Conservation (phyloP, 2,888 invertebrate genomes). For the Pteria penguin region DNA sequence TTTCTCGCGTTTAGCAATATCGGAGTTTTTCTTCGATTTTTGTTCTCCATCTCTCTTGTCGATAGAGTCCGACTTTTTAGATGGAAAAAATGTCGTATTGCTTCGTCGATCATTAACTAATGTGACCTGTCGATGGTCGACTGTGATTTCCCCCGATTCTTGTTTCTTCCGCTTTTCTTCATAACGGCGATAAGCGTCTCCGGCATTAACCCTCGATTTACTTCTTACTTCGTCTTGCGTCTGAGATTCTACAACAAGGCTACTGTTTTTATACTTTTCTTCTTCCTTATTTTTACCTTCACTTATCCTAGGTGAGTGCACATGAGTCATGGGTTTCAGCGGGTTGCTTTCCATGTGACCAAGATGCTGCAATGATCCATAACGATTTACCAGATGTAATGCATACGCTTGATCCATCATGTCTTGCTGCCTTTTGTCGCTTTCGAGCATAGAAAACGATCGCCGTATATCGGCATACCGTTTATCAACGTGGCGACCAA, state of each 20-base stretch:
- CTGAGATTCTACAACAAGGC: not conserved
- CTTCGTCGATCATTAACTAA: not conserved
- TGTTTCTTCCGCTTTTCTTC: not conserved
- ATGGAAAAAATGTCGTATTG: not conserved
- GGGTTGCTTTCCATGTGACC: not conserved
- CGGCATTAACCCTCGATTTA: not conserved
- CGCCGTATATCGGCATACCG: constrained; percentile 14
- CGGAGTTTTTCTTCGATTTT: not conserved
- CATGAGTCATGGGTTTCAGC: not conserved
- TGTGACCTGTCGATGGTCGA: not conserved
- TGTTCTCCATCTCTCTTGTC: not conserved
- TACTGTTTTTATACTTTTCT: not conserved
- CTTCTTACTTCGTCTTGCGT: not conserved
- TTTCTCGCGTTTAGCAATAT: not conserved
- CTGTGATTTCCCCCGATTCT: not conserved
- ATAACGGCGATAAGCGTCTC: not conserved
- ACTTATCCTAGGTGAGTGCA: not conserved
- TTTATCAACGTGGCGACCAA: constrained; percentile 30
- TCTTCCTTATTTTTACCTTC: not conserved
- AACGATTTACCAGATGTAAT: not conserved
- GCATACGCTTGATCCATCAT: not conserved
- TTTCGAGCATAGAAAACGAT: constrained; percentile 16
- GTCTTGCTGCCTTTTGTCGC: not conserved
- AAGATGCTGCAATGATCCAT: not conserved
- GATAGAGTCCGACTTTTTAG: not conserved